A percentile compares a stretch with the other conserved stretches of the same genome.
Conservation (phyloP, 2,113 vertebrate genomes). For the Shinisaurus crocodilurus region DNA sequence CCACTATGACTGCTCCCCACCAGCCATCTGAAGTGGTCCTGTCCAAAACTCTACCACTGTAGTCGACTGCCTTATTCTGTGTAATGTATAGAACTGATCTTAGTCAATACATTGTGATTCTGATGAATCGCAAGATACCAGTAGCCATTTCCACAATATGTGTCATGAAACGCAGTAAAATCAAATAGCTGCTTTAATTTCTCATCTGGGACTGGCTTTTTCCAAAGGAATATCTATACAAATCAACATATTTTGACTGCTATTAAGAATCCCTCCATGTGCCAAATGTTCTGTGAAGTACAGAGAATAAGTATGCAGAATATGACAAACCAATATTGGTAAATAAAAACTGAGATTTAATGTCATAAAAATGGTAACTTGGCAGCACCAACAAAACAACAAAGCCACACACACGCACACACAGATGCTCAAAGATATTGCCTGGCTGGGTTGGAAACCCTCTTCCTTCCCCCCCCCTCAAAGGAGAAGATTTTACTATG, state of each 20-base stretch:
- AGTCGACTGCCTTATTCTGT: too few species aligned
- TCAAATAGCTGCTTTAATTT: not conserved
- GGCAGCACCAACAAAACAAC: conserved; percentile 8
- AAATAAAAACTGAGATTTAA: conserved; percentile 13
- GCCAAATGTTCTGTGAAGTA: conserved; percentile 30
- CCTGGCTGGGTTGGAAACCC: not conserved
- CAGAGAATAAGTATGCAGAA: not conserved
- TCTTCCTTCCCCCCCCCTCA: not conserved
- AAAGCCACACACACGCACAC: not conserved
- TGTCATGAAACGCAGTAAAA: conserved; percentile 12
- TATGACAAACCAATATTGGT: conserved; percentile 43
- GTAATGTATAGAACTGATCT: not conserved
- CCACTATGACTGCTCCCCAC: not conserved
- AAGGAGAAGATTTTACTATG: not conserved
- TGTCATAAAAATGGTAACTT: conserved; percentile 8
- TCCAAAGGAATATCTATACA: not conserved
- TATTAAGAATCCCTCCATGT: not conserved
- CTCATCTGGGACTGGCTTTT: conserved; percentile 36
- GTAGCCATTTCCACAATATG: conserved; percentile 12
- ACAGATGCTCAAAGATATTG: fast-evolving
- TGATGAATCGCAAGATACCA: conserved; percentile 27
- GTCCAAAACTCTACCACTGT: not conserved
- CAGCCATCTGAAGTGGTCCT: not conserved
- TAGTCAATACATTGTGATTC: not conserved
- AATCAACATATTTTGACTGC: conserved; percentile 28